Evolutionary conservation across 2,797 vertebrate genomes (phyloP).

Genomic region (Halcyon leucocephala): DNA sequence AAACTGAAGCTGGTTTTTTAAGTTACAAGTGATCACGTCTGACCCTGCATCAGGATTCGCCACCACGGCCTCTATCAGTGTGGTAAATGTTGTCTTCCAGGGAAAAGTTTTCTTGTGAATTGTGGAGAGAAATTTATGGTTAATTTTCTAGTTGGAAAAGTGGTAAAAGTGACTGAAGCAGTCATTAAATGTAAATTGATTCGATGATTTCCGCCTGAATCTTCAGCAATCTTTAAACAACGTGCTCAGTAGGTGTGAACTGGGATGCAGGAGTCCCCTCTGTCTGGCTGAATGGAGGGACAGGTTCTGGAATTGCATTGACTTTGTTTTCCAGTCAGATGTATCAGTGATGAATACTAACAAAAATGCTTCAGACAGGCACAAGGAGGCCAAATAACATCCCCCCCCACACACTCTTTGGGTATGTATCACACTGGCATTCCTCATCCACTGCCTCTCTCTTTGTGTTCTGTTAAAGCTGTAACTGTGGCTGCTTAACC

Average conservation of each 20-base stretch:
- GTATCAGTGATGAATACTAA: no score
- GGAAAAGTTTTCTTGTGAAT: background rate
- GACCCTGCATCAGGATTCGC: background rate
- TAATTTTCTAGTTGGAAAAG: background rate
- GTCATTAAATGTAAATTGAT: background rate
- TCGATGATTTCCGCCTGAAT: background rate
- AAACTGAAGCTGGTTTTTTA: background rate
- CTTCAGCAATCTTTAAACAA: background rate
- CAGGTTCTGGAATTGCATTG: background rate
- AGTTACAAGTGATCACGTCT: background rate
- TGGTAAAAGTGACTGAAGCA: background rate
- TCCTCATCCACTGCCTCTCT: background rate
- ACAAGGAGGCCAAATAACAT: background rate
- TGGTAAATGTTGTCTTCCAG: background rate
- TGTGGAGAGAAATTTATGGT: background rate
- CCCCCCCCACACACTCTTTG: fast-evolving
- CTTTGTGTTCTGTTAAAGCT: no score
- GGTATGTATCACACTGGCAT: fast-evolving
- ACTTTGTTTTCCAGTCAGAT: no score
- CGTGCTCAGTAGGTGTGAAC: fast-evolving
- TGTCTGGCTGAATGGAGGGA: background rate
- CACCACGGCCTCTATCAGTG: fast-evolving
- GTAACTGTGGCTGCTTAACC: no score
- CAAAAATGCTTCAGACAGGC: background rate
- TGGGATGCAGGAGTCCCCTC: background rate